Conservation (phyloP, 2,797 vertebrate species). For the Pangasius djambal region DNA sequence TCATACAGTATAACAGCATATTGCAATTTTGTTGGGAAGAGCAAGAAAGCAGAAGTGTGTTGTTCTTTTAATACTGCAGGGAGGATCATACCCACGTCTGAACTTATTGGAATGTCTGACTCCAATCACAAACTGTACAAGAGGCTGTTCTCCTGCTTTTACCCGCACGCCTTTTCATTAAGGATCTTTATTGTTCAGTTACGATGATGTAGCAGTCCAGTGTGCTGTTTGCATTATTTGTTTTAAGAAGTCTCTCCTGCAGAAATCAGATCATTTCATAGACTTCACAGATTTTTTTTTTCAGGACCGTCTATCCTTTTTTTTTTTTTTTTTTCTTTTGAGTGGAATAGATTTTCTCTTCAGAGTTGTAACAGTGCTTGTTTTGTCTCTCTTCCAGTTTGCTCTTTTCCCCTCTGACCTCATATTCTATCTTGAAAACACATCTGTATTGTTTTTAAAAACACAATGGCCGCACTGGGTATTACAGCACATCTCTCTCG, state of each 20-base stretch:
- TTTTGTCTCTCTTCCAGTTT: neutral
- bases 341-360: conserved; percentile 6
- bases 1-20: conserved; percentile 17
- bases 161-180: neutral
- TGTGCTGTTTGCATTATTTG: neutral
- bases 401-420: neutral
- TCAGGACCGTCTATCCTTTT: neutral
- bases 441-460: conserved; percentile 22
- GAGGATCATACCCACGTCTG: neutral
- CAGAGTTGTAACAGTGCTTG: neutral
- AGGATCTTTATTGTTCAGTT: neutral
- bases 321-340: neutral
- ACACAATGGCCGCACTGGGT: neutral
- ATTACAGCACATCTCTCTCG: neutral
- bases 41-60: neutral
- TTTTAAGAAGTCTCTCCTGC: neutral
- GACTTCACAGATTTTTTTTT: neutral
- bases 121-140: neutral
- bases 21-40: conserved; percentile 6
- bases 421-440: neutral
- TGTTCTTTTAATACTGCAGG: conserved; percentile 7
- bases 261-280: neutral
- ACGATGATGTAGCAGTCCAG: neutral
- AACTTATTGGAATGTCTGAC: neutral
- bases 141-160: neutral